Conservation (phyloP, 2,113 vertebrate species). For the Nycticryphes semicollaris region DNA sequence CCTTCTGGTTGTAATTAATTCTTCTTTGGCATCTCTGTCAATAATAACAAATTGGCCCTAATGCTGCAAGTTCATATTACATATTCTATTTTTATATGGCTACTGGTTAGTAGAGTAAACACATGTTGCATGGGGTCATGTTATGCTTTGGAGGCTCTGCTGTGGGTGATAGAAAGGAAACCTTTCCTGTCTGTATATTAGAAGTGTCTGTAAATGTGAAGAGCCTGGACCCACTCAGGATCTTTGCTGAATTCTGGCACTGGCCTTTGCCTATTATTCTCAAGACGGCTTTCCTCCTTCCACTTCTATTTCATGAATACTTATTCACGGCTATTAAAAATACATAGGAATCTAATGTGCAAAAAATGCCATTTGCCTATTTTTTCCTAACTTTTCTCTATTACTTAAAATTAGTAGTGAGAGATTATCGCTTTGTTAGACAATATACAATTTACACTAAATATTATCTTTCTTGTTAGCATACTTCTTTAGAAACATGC, state of each 20-base stretch:
- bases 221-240: background rate
- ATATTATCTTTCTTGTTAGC: constrained; percentile 34
- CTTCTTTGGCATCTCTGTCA: background rate
- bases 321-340: background rate
- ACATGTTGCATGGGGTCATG: background rate
- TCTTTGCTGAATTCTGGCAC: background rate
- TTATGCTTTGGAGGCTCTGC: background rate
- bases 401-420: constrained; percentile 42
- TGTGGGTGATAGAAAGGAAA: background rate
- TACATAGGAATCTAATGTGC: background rate
- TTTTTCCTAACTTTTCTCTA: constrained; percentile 19
- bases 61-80: background rate
- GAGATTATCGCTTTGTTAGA: constrained; percentile 16
- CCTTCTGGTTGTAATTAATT: background rate
- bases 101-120: background rate
- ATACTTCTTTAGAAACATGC: constrained; percentile 31
- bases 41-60: background rate
- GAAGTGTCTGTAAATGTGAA: background rate
- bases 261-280: background rate
- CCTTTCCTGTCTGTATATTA: background rate
- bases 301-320: background rate
- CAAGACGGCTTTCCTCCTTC: background rate
- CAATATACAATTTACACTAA: constrained; percentile 15
- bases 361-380: background rate
- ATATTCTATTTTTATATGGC: background rate